Base-by-base conservation (phyloP, 2,888 invertebrate genomes). In the Epirrita christyi region DNA sequence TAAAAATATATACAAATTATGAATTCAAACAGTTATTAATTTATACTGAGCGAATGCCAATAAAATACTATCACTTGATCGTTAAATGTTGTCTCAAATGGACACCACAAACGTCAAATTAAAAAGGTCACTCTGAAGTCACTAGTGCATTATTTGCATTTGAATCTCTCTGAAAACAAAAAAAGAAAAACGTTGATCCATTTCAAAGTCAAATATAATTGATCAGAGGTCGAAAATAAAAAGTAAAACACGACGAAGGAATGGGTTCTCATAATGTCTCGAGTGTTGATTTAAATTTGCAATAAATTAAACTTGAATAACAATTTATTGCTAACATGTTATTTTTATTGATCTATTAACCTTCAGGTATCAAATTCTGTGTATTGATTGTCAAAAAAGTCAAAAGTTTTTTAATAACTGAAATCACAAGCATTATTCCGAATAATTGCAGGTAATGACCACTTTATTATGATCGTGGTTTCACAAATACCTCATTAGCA, bases 201-300 rank as follows among this genome's bases (percentile, higher is more conserved):
- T 50, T 49, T 51, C 51, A 59, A 59, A 38, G 43, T 59, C 51
- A 28, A 51, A 55, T 45, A 28, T 59, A 59, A 59, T 51, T 46
- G 58, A 49, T 38, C 38, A 6, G 21, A 41, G 15, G 43, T 42
- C 21, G 10, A 27, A 46, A 55, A 55, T 38, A n/a, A 55, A 59
- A 59, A 43, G 44, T 32, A 34, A 43, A 55, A 41, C 14, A 40
- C 44, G 45, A 50, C 11, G 50, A 40, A 44, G 36, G 50, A 56
- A 56, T 51, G 43, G 50, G 41, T 43, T 51, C 13, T 37, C 21
- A 32, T 55, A 51, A 52, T 47, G 47, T 40, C 44, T 36, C 43
- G 44, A 43, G 59, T 55, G 59, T 59, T 59, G 59, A 59, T 59
- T 59, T 59, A 59, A 59, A 59, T 59, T 37, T 48, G 55, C 51